These are phyloP conservation scores for Cheilosia vernalis DNA, from an alignment of 2,888 invertebrate species.

Conservation along the genomic window DNA sequence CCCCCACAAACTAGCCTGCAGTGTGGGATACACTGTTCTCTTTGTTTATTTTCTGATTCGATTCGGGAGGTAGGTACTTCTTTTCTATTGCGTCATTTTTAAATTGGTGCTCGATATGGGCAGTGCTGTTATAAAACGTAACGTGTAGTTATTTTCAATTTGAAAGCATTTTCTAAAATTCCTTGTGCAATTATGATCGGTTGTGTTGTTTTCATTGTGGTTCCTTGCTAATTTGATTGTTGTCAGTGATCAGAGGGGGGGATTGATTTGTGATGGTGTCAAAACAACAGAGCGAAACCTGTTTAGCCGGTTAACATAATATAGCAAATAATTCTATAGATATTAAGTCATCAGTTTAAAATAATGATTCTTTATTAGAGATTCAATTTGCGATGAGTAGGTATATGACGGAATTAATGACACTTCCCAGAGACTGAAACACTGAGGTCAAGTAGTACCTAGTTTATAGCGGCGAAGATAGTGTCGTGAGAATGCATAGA, in stretches of 20 bases:
- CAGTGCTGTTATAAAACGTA: slow-evolving; percentile 28
- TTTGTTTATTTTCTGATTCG: slow-evolving; percentile 38
- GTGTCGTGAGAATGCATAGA: too few species aligned
- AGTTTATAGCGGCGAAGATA: too few species aligned
- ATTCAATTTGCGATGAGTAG: background rate
- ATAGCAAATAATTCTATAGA: background rate
- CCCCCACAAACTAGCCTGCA: background rate
- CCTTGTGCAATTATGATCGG: background rate
- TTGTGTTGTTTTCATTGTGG: background rate
- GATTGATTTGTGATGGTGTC: background rate
- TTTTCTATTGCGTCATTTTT: slow-evolving; percentile 48
- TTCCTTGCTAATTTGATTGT: background rate
- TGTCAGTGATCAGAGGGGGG: background rate
- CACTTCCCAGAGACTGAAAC: background rate
- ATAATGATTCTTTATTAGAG: background rate
- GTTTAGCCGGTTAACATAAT: slow-evolving; percentile 11
- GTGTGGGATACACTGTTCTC: slow-evolving; percentile 7
- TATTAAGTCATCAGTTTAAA: slow-evolving; percentile 7
- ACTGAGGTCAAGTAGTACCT: too few species aligned
- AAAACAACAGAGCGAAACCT: slow-evolving; percentile 15
- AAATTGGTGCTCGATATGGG: slow-evolving; percentile 20
- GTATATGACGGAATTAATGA: background rate
- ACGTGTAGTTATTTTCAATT: slow-evolving; percentile 14
- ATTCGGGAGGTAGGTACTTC: slow-evolving; percentile 25
- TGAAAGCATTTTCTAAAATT: background rate